phyloP scores from a whole-genome alignment of 2,888 invertebrate species.

The Caenorhabditis japonica region DNA sequence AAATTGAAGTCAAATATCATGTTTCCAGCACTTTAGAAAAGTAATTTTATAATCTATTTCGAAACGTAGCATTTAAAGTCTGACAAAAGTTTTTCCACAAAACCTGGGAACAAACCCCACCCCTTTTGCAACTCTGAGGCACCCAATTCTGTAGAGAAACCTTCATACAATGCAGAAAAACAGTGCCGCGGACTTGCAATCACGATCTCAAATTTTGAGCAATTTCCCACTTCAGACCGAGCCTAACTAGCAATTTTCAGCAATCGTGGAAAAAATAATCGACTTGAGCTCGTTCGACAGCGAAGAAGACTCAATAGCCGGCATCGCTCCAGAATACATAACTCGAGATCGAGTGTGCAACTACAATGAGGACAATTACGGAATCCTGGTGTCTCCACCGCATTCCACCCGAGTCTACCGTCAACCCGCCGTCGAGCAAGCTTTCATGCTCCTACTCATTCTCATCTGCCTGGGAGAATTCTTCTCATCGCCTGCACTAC shows the following conservation, averaged over 20 bases:
- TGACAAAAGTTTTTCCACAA: too few species aligned
- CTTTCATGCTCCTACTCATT: conserved; percentile 92
- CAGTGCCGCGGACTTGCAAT: too few species aligned
- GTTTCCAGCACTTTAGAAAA: too few species aligned
- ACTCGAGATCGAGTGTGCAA: conserved; percentile 74
- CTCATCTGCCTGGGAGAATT: conserved; percentile 96
- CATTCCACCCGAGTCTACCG: conserved; percentile 94
- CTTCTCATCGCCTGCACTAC: conserved; percentile 81
- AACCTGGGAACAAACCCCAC: too few species aligned
- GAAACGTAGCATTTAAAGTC: too few species aligned
- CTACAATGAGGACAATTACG: conserved; percentile 72
- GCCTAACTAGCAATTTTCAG: too few species aligned
- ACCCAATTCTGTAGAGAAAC: too few species aligned
- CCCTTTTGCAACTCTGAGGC: too few species aligned
- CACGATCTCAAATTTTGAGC: neutral
- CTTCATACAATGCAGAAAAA: too few species aligned
- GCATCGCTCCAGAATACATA: conserved; percentile 75
- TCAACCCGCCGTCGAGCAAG: conserved; percentile 86
- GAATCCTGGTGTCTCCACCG: conserved; percentile 82
- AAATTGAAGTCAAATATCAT: too few species aligned
- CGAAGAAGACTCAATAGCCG: conserved; percentile 73
- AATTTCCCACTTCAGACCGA: too few species aligned
- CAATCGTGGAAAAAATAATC: conserved; percentile 73
- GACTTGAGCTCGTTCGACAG: conserved; percentile 73
- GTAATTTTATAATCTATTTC: too few species aligned